These are phyloP conservation scores for Trematocara nigrifrons DNA, from an alignment of 2,113 vertebrate species.

Conservation along the genomic window DNA sequence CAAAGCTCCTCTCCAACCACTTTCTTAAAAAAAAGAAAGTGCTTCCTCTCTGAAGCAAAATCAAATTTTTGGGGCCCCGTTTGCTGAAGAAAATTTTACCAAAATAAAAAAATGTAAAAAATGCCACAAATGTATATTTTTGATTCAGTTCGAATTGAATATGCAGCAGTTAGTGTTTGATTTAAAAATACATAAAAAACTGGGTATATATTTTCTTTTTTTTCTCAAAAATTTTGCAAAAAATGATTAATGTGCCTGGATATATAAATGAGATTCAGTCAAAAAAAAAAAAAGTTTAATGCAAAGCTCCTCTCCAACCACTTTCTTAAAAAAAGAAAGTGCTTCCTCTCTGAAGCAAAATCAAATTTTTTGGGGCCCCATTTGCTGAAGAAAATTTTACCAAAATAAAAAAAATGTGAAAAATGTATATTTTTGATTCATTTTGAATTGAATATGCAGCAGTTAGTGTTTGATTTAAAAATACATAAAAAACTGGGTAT, in stretches of 20 bases:
- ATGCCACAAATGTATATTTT: neutral
- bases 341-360: neutral
- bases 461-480: neutral
- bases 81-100: neutral
- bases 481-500: neutral
- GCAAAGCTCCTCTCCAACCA: no score
- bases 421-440: neutral
- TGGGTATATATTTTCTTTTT: neutral
- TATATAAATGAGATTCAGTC: neutral
- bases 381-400: neutral
- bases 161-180: neutral
- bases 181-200: neutral
- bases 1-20: no score
- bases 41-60: neutral
- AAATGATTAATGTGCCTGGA: neutral
- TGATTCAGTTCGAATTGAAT: rapidly evolving
- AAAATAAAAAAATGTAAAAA: neutral
- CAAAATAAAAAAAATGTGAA: neutral
- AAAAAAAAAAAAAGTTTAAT: neutral
- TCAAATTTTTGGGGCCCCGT: neutral
- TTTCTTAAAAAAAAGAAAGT: neutral
- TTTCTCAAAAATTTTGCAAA: neutral
- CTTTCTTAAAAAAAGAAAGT: neutral
- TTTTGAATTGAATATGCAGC: rapidly evolving
- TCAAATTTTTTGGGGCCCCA: neutral